These are phyloP conservation scores for Frankliniella fusca DNA, from an alignment of 2,888 invertebrate genomes.

Conservation along the genomic window DNA sequence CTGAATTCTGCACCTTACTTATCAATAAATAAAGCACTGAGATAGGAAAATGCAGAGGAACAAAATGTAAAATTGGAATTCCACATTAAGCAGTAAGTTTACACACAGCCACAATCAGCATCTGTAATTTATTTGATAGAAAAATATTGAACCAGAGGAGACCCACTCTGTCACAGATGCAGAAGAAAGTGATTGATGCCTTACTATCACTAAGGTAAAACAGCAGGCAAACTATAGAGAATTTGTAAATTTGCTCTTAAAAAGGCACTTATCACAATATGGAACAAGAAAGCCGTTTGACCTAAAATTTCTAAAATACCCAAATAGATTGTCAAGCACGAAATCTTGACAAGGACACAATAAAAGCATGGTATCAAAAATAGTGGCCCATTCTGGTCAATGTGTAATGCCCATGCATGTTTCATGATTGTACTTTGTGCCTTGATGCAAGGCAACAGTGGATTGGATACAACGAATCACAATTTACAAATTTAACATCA, in stretches of 20 bases:
- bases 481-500: neutral
- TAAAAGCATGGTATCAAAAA: constrained; percentile 22
- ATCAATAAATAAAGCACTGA: too few species aligned
- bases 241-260: neutral
- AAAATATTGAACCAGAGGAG: too few species aligned
- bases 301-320: neutral
- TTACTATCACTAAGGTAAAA: neutral
- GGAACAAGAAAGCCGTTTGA: neutral
- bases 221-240: neutral
- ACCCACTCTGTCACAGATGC: too few species aligned
- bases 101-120: too few species aligned
- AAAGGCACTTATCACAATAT: neutral
- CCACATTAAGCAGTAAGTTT: too few species aligned
- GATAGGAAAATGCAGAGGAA: too few species aligned
- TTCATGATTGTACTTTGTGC: constrained; percentile 9
- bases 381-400: constrained; percentile 20
- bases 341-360: neutral
- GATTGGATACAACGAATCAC: neutral
- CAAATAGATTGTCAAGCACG: constrained; percentile 6
- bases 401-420: neutral
- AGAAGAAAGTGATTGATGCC: too few species aligned
- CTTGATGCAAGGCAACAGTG: constrained; percentile 11
- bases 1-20: neutral
- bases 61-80: too few species aligned
- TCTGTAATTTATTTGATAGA: too few species aligned